Base-by-base conservation (phyloP, 1,140 invertebrate genomes). In the Drosophila oshimai region DNA sequence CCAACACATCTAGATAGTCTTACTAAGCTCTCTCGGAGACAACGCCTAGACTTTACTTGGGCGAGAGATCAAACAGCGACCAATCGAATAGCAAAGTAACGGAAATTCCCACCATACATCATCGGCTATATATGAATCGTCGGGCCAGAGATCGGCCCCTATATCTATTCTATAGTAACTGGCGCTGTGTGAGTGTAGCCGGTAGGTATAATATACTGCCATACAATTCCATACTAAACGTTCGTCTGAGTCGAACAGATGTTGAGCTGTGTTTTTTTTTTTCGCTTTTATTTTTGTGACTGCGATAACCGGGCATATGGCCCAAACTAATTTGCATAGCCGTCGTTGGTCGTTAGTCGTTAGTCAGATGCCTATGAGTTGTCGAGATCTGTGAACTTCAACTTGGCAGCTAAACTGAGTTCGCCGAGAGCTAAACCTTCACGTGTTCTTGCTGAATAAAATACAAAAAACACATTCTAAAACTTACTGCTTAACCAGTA, bases 21-120 rank as follows among this genome's bases (percentile, higher is more conserved):
- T 31, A 29, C 28, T 18, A 10, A 20, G 18, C 36, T 42, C 68
- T 72, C 47, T 42, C 34, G 29, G 29, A 58, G 70, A 20, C 71
- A 73, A 72, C 54, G 13, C 31, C 33, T 62, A 46, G 50, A 34
- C 34, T 10, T 31, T n/a, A 31, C 34, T 24, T 28, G 17, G 4
- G 15, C n/a, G 57, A 62, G 57, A 49, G 58, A 64, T 51, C 67
- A 2, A 17, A 44, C 13, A 15, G 26, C 73, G 36, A 61, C 61
- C 77, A 70, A 80, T 76, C 61, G 60, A 47, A 69, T 69, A 51
- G 49, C 47, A 50, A 72, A 44, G 12, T 80, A 74, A 74, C 81
- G 81, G 81, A 86, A 86, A 87, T 86, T 87, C 81, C 81, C 81
- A 86, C 67, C 61, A 76, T 86, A 86, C 81, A 86, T 86, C 80